These are phyloP conservation scores for Phoenicopterus ruber DNA, from an alignment of 2,113 vertebrate genomes.

Conservation along the genomic window DNA sequence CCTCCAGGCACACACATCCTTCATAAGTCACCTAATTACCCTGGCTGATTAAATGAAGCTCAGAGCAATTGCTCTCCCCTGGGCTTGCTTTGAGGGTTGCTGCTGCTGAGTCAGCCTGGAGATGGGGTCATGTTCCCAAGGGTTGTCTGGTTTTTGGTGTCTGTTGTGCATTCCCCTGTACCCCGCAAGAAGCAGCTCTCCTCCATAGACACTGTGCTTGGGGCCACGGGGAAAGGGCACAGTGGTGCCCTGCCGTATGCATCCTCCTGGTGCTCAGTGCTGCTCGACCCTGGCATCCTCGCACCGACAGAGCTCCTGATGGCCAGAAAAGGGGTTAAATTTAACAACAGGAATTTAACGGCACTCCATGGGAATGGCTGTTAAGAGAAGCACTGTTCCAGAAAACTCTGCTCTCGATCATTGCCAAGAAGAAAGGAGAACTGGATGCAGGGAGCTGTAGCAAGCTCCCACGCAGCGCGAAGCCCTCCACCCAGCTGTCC, in stretches of 20 bases:
- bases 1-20: neutral
- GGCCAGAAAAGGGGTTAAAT: neutral
- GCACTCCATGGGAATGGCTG: neutral
- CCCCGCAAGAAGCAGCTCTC: neutral
- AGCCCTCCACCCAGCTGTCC: neutral
- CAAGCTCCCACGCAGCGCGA: neutral
- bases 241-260: neutral
- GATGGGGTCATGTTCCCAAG: neutral
- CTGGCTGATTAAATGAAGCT: neutral
- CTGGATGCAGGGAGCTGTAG: neutral
- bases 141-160: neutral
- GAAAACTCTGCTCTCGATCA: neutral
- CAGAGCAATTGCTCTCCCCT: neutral
- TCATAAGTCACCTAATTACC: neutral
- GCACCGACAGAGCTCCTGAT: neutral
- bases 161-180: neutral
- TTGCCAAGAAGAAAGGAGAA: neutral
- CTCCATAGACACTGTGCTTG: neutral
- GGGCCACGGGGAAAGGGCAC: rapidly evolving
- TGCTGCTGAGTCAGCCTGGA: neutral
- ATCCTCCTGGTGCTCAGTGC: neutral
- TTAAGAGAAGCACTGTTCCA: neutral
- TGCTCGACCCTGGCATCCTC: neutral
- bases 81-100: neutral
- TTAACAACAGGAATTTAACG: neutral